These are phyloP conservation scores for Xiphias gladius DNA, from an alignment of 2,113 vertebrate species.

Conservation along the genomic window DNA sequence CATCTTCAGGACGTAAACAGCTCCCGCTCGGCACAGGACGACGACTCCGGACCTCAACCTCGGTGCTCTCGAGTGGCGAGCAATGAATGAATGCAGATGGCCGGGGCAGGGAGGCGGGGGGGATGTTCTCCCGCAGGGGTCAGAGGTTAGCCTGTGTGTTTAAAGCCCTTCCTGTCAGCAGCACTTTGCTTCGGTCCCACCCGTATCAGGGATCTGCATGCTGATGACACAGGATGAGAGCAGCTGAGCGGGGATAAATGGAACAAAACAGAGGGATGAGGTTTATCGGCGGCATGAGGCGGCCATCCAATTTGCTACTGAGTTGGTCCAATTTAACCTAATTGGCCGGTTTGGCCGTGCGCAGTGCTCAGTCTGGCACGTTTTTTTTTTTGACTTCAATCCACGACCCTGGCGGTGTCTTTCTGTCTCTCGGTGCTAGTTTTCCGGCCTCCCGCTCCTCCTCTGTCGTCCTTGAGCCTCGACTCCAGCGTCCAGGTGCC, in stretches of 20 bases:
- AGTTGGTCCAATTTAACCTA: conserved; percentile 28
- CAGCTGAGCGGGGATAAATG: conserved; percentile 44
- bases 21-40: conserved; percentile 54
- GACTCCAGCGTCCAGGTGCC: conserved; percentile 20
- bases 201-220: conserved; percentile 22
- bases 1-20: conserved; percentile 72
- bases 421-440: background rate
- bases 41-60: conserved; percentile 49
- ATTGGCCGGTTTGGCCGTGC: conserved; percentile 7
- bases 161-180: conserved; percentile 69
- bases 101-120: background rate
- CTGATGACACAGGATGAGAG: conserved; percentile 50
- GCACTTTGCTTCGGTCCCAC: conserved; percentile 55
- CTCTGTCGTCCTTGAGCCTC: conserved; percentile 19
- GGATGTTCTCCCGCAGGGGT: conserved; percentile 12
- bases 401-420: background rate
- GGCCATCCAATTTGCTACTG: conserved; percentile 43
- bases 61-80: conserved; percentile 28
- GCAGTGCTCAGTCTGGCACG: conserved; percentile 10
- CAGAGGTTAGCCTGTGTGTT: conserved; percentile 57
- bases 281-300: conserved; percentile 42
- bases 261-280: conserved; percentile 41
- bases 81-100: conserved; percentile 45
- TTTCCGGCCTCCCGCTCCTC: background rate
- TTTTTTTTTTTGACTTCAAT: background rate